phyloP scores from a whole-genome alignment of 2,888 invertebrate species.

The Cryptus armator region DNA sequence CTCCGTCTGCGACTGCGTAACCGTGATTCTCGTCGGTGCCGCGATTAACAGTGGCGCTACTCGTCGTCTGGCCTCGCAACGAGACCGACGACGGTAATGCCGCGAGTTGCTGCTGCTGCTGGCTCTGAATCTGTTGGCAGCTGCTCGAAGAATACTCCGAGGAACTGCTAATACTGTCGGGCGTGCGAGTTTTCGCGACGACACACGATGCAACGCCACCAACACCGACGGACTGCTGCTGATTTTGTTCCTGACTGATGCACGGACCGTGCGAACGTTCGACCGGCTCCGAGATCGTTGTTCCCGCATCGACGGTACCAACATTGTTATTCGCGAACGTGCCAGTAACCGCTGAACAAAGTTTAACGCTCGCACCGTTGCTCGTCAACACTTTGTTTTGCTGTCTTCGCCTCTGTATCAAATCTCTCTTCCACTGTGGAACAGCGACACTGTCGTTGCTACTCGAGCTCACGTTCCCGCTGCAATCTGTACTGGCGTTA shows the following conservation, averaged over 20 bases:
- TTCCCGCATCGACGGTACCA: conserved; percentile 31
- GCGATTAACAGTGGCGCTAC: conserved; percentile 70
- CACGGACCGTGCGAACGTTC: conserved; percentile 52
- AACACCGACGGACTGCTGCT: conserved; percentile 40
- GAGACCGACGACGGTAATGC: conserved; percentile 29
- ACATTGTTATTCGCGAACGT: conserved; percentile 62
- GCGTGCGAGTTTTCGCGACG: conserved; percentile 42
- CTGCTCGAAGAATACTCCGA: conserved; percentile 46
- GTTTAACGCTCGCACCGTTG: conserved; percentile 78
- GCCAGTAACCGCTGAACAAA: conserved; percentile 74
- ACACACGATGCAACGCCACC: conserved; percentile 47
- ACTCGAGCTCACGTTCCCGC: conserved; percentile 14
- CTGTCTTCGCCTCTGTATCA: conserved; percentile 90
- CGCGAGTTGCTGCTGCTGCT: conserved; percentile 44
- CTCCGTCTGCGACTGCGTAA: conserved; percentile 26
- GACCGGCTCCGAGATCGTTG: conserved; percentile 33
- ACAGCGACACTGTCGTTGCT: conserved; percentile 76
- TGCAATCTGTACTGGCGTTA: conserved; percentile 62
- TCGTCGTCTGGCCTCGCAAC: conserved; percentile 51
- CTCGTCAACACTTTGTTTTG: conserved; percentile 82
- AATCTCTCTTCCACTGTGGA: conserved; percentile 94
- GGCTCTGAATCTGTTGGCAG: conserved; percentile 64
- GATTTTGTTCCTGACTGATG: conserved; percentile 30
- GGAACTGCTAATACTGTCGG: conserved; percentile 56
- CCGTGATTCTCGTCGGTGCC: conserved; percentile 12